Evolutionary conservation across 2,888 invertebrate species (phyloP).

Genomic region (Coecobrya sp.): DNA sequence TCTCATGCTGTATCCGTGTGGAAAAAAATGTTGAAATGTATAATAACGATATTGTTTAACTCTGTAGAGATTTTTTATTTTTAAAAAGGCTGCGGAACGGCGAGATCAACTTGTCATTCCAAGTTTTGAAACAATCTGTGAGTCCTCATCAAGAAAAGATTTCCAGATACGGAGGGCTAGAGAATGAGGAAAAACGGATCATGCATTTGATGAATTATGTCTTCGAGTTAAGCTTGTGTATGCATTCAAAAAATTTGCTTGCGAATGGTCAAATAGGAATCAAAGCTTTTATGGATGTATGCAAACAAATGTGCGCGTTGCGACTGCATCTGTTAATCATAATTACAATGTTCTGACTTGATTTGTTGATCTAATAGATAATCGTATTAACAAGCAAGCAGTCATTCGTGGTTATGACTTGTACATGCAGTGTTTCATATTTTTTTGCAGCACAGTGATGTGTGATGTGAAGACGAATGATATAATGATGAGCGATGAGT

Average conservation of each 20-base stretch:
- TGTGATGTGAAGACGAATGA: neutral
- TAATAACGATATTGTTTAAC: slow-evolving; percentile 18
- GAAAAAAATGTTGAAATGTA: slow-evolving; percentile 7
- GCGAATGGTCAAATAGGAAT: slow-evolving; percentile 6
- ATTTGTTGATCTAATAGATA: slow-evolving; percentile 52
- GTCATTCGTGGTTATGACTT: slow-evolving; percentile 7
- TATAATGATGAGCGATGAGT: neutral
- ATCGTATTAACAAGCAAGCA: slow-evolving; percentile 40
- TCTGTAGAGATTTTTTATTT: slow-evolving; percentile 20
- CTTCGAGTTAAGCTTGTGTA: neutral
- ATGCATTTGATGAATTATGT: neutral
- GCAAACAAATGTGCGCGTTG: slow-evolving; percentile 55
- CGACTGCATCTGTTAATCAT: slow-evolving; percentile 46
- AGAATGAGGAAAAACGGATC: too few species aligned
- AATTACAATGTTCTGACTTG: slow-evolving; percentile 40
- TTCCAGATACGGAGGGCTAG: slow-evolving; percentile 26
- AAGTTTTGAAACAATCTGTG: slow-evolving; percentile 73
- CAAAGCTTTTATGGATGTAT: slow-evolving; percentile 33
- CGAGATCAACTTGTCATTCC: slow-evolving; percentile 73
- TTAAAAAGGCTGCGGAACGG: slow-evolving; percentile 58
- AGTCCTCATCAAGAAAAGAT: slow-evolving; percentile 41
- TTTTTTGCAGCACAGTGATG: slow-evolving; percentile 5
- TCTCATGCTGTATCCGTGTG: neutral
- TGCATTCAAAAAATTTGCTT: neutral
- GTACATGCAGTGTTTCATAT: neutral